Evolutionary conservation across 2,888 invertebrate species (phyloP).

Genomic region (Tyria jacobaeae): DNA sequence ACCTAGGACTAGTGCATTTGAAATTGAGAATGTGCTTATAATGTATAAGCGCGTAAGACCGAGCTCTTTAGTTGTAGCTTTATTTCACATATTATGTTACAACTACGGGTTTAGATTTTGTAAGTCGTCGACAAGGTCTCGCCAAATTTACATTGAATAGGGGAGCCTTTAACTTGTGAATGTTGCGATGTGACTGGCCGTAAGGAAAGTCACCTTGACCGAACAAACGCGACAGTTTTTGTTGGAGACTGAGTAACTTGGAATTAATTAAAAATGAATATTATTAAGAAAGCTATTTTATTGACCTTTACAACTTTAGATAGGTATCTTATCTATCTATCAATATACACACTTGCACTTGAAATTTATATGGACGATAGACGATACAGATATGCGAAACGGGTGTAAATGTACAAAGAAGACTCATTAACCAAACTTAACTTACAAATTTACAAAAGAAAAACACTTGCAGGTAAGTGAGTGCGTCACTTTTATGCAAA

Average conservation of each 20-base stretch:
- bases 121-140: conserved; percentile 65
- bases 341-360: too few species aligned
- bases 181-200: conserved; percentile 71
- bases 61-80: conserved; percentile 36
- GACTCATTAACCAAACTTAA: too few species aligned
- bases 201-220: conserved; percentile 82
- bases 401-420: neutral
- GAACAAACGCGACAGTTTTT: conserved; percentile 63
- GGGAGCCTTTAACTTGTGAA: conserved; percentile 72
- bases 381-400: neutral
- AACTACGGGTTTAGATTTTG: conserved; percentile 55
- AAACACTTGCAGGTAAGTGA: conserved; percentile 50
- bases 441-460: conserved; percentile 32
- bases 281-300: conserved; percentile 38
- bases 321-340: too few species aligned
- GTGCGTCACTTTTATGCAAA: conserved; percentile 65
- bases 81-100: conserved; percentile 9
- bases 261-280: conserved; percentile 46
- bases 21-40: conserved; percentile 46
- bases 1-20: conserved; percentile 56
- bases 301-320: conserved; percentile 34
- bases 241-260: conserved; percentile 57
- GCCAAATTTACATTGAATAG: conserved; percentile 82
- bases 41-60: conserved; percentile 37
- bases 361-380: conserved; percentile 17